These are phyloP conservation scores for Schizothorax lantsangensis DNA, from an alignment of 2,797 vertebrate genomes.

Conservation along the genomic window DNA sequence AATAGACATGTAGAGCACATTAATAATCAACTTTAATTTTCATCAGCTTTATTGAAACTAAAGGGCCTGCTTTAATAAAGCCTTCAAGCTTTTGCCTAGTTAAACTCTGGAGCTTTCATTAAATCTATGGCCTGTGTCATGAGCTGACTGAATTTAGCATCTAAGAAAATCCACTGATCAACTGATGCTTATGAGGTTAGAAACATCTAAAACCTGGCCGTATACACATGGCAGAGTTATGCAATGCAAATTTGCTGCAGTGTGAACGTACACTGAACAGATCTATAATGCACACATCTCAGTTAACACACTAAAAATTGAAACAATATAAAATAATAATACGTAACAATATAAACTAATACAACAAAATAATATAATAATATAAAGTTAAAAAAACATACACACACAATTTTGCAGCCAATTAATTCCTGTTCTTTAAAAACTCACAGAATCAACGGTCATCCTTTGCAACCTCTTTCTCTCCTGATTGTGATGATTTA, in stretches of 20 bases:
- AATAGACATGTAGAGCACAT: conserved; percentile 67
- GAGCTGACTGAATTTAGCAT: conserved; percentile 9
- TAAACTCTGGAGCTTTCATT: conserved; percentile 19
- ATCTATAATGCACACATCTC: neutral
- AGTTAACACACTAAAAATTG: neutral
- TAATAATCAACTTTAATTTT: conserved; percentile 71
- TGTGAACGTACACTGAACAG: neutral
- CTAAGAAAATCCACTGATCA: conserved; percentile 19
- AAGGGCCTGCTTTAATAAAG: conserved; percentile 34
- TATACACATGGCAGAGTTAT: neutral
- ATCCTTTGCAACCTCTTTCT: neutral
- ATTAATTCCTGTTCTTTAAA: neutral
- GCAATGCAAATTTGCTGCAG: neutral
- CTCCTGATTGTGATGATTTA: conserved; percentile 48
- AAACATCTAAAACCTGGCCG: neutral
- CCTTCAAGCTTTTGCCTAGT: conserved; percentile 30
- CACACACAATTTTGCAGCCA: neutral
- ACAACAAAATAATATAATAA: neutral
- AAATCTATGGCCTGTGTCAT: conserved; percentile 5
- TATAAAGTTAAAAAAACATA: neutral
- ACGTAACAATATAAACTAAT: neutral
- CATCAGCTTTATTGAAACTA: conserved; percentile 46
- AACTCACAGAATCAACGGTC: neutral
- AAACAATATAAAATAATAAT: neutral
- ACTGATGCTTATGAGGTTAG: conserved; percentile 5